These are phyloP conservation scores for Panulirus ornatus DNA, from an alignment of 1,140 invertebrate species.

Conservation along the genomic window DNA sequence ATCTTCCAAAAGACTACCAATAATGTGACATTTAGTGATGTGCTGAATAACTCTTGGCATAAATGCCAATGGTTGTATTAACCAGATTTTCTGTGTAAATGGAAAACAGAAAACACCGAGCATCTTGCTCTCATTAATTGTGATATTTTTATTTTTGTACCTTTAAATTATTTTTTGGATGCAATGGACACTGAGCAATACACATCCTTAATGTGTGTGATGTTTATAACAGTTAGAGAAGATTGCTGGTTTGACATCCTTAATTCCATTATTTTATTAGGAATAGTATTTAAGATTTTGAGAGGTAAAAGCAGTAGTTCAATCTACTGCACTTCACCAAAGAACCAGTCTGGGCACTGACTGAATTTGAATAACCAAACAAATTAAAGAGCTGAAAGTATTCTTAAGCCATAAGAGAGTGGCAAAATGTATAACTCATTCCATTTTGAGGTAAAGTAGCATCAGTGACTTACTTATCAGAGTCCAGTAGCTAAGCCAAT, in stretches of 20 bases:
- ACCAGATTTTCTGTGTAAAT: neutral
- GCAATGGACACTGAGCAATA: conserved; percentile 50
- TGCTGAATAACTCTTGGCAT: neutral
- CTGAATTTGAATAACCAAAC: no score
- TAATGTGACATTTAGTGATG: neutral
- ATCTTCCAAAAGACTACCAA: neutral
- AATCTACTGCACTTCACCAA: neutral
- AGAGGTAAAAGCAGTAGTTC: neutral
- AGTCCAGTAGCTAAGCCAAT: neutral
- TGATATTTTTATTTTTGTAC: conserved; percentile 58
- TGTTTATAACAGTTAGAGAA: neutral
- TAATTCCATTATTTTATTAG: neutral
- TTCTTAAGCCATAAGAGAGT: neutral
- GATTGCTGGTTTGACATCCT: neutral
- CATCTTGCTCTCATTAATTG: conserved; percentile 22
- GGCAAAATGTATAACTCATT: neutral
- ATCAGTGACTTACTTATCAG: neutral
- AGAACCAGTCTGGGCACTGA: no score
- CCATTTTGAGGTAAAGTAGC: neutral
- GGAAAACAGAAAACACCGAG: conserved; percentile 14
- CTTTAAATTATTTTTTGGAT: conserved; percentile 41
- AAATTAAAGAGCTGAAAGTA: neutral
- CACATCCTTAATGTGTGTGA: conserved; percentile 8
- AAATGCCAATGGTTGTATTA: neutral
- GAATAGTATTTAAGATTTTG: neutral